phyloP scores from a whole-genome alignment of 1,140 invertebrate species.

The Geopemphigus sp. region DNA sequence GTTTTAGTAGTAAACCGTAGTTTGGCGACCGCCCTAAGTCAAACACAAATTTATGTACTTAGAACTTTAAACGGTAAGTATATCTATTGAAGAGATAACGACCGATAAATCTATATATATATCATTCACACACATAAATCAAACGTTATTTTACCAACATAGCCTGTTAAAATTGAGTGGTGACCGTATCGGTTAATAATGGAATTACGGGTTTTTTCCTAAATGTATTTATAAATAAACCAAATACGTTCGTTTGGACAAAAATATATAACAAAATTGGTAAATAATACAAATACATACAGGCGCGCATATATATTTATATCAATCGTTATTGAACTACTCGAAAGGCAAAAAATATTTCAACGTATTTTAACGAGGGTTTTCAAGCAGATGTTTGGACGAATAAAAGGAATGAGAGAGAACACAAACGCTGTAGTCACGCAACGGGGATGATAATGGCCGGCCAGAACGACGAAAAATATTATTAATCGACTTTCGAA shows the following conservation, averaged over 20 bases:
- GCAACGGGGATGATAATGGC: not conserved
- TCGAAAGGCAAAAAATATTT: not conserved
- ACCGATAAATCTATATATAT: too few relatives aligned
- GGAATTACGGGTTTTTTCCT: too few relatives aligned
- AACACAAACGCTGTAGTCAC: conserved; percentile 18
- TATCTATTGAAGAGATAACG: not conserved
- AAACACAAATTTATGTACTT: not conserved
- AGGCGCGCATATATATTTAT: too few relatives aligned
- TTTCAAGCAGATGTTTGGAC: conserved; percentile 22
- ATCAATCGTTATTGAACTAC: too few relatives aligned
- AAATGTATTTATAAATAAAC: too few relatives aligned
- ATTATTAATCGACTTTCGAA: conserved; percentile 9
- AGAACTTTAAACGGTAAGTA: not conserved
- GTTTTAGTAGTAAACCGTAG: not conserved
- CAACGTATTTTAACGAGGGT: not conserved
- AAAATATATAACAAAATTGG: too few relatives aligned
- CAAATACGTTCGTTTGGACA: too few relatives aligned
- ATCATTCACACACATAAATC: too few relatives aligned
- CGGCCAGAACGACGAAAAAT: not conserved
- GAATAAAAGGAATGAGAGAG: conserved; percentile 7
- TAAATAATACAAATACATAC: too few relatives aligned
- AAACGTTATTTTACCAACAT: too few relatives aligned
- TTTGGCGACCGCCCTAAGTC: not conserved
- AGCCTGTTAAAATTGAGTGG: too few relatives aligned
- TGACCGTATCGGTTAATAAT: too few relatives aligned